phyloP scores from a whole-genome alignment of 2,797 vertebrate species.

The Sciurus carolinensis region DNA sequence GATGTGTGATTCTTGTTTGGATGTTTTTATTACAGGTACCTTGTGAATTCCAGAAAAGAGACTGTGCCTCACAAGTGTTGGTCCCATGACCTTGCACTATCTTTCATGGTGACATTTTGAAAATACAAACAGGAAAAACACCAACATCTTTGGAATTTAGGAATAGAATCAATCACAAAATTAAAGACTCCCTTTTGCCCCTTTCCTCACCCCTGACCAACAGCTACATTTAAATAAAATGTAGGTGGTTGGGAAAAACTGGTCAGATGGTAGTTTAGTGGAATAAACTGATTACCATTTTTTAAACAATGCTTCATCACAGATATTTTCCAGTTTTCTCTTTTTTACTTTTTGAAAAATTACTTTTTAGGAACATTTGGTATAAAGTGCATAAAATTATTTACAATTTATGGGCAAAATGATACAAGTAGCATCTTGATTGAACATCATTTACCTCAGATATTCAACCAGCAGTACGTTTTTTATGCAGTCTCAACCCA shows the following conservation, averaged over 20 bases:
- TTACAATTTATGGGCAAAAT: constrained; percentile 85
- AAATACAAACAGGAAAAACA: constrained; percentile 59
- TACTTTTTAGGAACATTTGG: constrained; percentile 88
- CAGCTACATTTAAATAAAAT: constrained; percentile 76
- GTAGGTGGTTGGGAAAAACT: constrained; percentile 59
- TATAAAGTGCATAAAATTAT: constrained; percentile 89
- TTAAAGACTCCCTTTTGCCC: not conserved
- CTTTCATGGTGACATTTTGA: constrained; percentile 67
- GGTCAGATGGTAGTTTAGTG: constrained; percentile 70
- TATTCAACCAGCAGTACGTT: constrained; percentile 93
- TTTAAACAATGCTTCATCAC: constrained; percentile 69
- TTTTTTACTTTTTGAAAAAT: constrained; percentile 82
- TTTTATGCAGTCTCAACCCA: constrained; percentile 90
- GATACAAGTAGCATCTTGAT: constrained; percentile 89
- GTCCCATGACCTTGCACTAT: constrained; percentile 77
- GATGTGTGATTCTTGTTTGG: constrained; percentile 82
- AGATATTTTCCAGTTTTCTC: constrained; percentile 85
- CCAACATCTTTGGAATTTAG: constrained; percentile 50
- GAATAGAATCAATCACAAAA: constrained; percentile 60
- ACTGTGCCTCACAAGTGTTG: constrained; percentile 78
- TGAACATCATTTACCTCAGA: constrained; percentile 95
- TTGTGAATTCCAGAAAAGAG: constrained; percentile 81
- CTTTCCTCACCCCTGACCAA: constrained; percentile 54
- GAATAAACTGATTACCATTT: constrained; percentile 81
- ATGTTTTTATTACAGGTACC: constrained; percentile 74